Percentiles rank a stretch among this genome's conserved stretches.
Conservation (phyloP, 2,113 vertebrate species). For the Empidonax traillii region DNA sequence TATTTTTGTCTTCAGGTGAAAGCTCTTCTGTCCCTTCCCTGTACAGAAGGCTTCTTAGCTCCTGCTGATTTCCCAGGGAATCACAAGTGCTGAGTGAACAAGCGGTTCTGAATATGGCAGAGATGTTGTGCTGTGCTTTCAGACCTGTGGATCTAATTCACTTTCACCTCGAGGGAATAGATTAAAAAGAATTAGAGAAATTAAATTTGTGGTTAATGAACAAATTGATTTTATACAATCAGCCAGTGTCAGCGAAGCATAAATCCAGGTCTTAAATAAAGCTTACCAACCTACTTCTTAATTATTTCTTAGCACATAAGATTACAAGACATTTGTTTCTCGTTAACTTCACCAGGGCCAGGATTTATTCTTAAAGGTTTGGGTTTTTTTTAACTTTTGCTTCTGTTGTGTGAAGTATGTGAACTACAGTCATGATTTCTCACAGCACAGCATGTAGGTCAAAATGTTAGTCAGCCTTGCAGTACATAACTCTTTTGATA, state of each 20-base stretch:
- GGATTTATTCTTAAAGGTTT: neutral
- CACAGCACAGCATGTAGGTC: neutral
- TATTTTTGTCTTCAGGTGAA: neutral
- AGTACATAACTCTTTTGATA: neutral
- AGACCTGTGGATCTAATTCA: neutral
- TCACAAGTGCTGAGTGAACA: neutral
- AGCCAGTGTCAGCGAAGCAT: neutral
- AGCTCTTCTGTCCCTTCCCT: neutral
- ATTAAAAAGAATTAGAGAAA: neutral
- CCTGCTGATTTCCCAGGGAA: neutral
- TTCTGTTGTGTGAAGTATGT: neutral
- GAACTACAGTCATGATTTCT: neutral
- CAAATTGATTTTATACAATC: neutral
- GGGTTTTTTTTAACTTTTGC: neutral
- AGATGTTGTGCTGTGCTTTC: neutral
- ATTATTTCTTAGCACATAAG: neutral
- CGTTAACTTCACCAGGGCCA: neutral
- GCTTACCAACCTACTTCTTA: neutral
- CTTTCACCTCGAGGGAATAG: neutral
- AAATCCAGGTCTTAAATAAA: neutral
- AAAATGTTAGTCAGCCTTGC: neutral
- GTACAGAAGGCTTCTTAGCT: neutral
- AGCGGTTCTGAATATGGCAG: neutral
- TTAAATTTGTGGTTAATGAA: neutral
- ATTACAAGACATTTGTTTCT: neutral